phyloP scores from a whole-genome alignment of 2,113 vertebrate genomes.

The Scomber colias region DNA sequence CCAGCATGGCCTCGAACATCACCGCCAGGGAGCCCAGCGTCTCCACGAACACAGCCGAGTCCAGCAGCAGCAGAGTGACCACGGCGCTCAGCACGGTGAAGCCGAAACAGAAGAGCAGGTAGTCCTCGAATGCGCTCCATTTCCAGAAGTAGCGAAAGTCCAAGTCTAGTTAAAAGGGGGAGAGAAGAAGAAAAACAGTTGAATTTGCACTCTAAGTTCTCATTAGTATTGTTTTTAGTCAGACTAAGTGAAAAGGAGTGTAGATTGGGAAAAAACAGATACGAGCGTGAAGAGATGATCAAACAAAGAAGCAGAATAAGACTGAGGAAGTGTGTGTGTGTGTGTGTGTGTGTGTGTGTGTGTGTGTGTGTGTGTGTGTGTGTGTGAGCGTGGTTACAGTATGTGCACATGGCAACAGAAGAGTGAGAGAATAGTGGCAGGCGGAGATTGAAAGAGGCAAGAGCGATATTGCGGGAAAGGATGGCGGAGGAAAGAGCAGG shows the following conservation, averaged over 20 bases:
- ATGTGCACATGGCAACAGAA: slow-evolving; percentile 26
- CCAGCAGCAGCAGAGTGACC: slow-evolving; percentile 84
- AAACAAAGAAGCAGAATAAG: background rate
- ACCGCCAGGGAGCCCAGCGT: slow-evolving; percentile 83
- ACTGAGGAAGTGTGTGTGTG: background rate
- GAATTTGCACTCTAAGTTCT: background rate
- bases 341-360: too few species aligned
- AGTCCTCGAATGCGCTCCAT: slow-evolving; percentile 87
- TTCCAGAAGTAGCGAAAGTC: slow-evolving; percentile 85
- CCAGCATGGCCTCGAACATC: slow-evolving; percentile 87
- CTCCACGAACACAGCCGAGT: slow-evolving; percentile 84
- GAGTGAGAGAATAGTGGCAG: background rate
- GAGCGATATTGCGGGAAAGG: background rate
- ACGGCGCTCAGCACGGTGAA: slow-evolving; percentile 81
- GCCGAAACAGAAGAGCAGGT: slow-evolving; percentile 85
- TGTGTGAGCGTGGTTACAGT: background rate
- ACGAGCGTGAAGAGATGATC: slow-evolving; percentile 4
- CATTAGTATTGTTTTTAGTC: background rate
- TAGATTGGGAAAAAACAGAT: background rate
- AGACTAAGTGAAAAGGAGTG: background rate
- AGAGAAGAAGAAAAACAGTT: background rate
- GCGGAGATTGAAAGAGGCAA: slow-evolving; percentile 15
- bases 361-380: background rate
- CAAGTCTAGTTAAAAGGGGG: slow-evolving; percentile 73
- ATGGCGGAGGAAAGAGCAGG: slow-evolving; percentile 4